These are phyloP conservation scores for Salticus scenicus DNA, from an alignment of 2,888 invertebrate genomes.

Conservation along the genomic window DNA sequence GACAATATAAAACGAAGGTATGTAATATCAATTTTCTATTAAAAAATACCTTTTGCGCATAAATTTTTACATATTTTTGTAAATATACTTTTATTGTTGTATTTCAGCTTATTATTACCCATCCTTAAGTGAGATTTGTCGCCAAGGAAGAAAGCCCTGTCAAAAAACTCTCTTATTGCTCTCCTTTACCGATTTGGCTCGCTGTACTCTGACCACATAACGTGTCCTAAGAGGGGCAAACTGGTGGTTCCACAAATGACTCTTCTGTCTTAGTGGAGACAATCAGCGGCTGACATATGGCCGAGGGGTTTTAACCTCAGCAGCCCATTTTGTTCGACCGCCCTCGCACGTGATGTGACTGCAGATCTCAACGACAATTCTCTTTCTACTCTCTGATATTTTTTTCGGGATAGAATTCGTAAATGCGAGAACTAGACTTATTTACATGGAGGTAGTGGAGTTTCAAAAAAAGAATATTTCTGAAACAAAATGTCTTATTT, in stretches of 20 bases:
- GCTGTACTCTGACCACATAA: slow-evolving; percentile 45
- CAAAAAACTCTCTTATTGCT: slow-evolving; percentile 22
- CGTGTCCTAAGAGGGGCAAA: slow-evolving; percentile 49
- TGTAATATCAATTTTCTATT: too few species aligned
- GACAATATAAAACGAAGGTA: too few species aligned
- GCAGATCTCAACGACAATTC: not conserved
- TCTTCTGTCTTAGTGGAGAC: slow-evolving; percentile 29
- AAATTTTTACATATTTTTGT: too few species aligned
- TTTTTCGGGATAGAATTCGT: not conserved
- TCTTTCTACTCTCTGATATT: not conserved
- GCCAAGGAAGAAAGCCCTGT: slow-evolving; percentile 10
- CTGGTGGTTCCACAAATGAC: slow-evolving; percentile 54
- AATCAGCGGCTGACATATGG: slow-evolving; percentile 59
- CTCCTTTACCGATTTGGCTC: slow-evolving; percentile 17
- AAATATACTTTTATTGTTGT: too few species aligned
- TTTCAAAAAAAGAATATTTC: not conserved
- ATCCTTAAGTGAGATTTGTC: not conserved
- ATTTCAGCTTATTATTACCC: too few species aligned
- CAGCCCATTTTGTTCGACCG: slow-evolving; percentile 2
- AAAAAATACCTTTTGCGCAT: too few species aligned
- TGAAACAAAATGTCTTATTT: too few species aligned
- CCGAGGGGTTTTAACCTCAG: slow-evolving; percentile 51
- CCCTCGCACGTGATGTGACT: slow-evolving; percentile 49
- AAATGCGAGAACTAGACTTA: not conserved
- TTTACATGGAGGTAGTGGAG: not conserved